These are phyloP conservation scores for Isaurus tuberculatus DNA, from an alignment of 92 coral and sea anemone genomes.

Conservation along the genomic window DNA sequence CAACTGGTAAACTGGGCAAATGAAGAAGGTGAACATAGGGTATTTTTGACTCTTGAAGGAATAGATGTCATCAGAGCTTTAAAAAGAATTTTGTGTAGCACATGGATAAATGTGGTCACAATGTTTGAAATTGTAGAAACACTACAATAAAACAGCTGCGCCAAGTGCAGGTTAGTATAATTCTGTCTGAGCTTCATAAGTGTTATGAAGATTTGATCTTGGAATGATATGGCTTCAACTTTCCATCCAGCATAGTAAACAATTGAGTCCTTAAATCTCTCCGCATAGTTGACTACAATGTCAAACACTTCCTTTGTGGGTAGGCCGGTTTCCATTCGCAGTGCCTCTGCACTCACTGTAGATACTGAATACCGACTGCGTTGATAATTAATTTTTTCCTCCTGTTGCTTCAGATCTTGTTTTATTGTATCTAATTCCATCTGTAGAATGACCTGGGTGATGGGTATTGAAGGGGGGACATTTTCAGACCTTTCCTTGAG, in stretches of 20 bases:
- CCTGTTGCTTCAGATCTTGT: conserved; percentile 21
- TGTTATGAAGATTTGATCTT: conserved; percentile 55
- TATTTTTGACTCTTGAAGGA: conserved; percentile 56
- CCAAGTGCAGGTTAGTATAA: too few relatives aligned
- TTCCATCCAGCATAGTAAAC: conserved; percentile 51
- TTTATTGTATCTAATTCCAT: conserved; percentile 47
- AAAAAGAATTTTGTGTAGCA: conserved; percentile 53
- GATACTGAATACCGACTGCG: conserved; percentile 39
- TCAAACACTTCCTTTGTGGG: conserved; percentile 54
- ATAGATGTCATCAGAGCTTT: conserved; percentile 49
- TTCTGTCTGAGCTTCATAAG: conserved; percentile 61
- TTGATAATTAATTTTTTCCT: conserved; percentile 27
- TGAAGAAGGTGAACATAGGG: conserved; percentile 50
- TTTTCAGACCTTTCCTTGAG: too few relatives aligned
- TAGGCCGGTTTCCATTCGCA: conserved; percentile 63
- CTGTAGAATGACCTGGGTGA: conserved; percentile 6
- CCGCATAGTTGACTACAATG: conserved; percentile 46
- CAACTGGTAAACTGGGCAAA: conserved; percentile 40
- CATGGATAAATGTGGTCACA: conserved; percentile 56
- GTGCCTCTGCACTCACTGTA: conserved; percentile 21
- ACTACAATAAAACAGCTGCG: conserved; percentile 15
- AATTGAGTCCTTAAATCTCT: conserved; percentile 45
- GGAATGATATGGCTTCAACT: conserved; percentile 49
- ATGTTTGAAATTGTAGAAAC: conserved; percentile 60
- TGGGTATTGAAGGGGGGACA: too few relatives aligned